Evolutionary conservation across 2,888 invertebrate genomes (phyloP), one percentile per base, ranked within the genome.

Genomic region (Heteropelma amictum): DNA sequence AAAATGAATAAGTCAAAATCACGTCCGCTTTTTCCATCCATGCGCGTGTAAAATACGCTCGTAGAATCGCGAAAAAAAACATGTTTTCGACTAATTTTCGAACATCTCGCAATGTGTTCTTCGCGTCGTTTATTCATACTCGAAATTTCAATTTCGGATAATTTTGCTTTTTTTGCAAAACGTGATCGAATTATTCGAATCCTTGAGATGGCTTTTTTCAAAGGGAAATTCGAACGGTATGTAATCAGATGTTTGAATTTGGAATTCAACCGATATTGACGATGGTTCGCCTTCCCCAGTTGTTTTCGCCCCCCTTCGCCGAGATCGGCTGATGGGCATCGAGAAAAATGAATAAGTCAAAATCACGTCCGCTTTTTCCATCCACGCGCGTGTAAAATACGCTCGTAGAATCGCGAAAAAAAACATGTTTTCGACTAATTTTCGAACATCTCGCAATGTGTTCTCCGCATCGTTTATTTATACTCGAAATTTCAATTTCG

Each of bases 181-280:
- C 8, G 1, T 33, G n/a, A n/a, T n/a, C n/a, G n/a, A n/a, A n/a
- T n/a, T n/a, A n/a, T n/a, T n/a, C n/a, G n/a, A 19, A 49, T 49
- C 12, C n/a, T 49, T 6, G 0, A 49, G 12, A 26, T 7, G 4
- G 3, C 5, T 28, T 1, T 8, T n/a, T 19, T 30, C 1, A 19
- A 53, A 33, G 4, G 19, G 21, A 33, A 4, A 33, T 3, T 0
- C 21, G 38, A 21, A 56, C 4, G 8, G 1, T 2, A 21, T 3
- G 35, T 38, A 40, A 14, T 10, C 10, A 21, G 21, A 17, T 33
- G 12, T 12, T 54, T 17, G 38, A 19, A 8, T 49, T 38, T 19
- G 7, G 26, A 33, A 21, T 65, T 56, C 53, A 78, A 30, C 40
- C 72, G 26, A 74, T 60, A 73, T 81, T 80, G 60, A 82, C 78